A percentile compares a stretch with the other conserved stretches of the same genome.
phyloP scores from a whole-genome alignment of 2,113 vertebrate species.

The Strigops habroptila region DNA sequence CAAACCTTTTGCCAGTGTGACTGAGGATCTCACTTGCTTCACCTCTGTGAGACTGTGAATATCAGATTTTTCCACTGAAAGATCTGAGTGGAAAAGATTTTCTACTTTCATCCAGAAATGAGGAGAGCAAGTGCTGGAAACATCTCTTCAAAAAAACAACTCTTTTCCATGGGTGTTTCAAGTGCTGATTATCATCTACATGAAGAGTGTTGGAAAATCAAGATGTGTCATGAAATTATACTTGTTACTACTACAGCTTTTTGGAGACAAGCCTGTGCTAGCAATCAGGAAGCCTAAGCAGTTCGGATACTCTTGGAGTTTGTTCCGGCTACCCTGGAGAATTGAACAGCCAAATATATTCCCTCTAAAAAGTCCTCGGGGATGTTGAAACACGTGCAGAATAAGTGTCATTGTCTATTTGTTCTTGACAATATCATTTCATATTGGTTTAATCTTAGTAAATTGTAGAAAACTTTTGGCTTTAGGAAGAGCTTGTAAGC shows the following conservation, averaged over 20 bases:
- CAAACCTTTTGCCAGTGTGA: background rate
- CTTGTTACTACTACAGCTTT: background rate
- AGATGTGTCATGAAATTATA: background rate
- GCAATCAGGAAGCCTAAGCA: background rate
- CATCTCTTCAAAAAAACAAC: background rate
- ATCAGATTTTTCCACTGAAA: background rate
- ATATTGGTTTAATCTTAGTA: background rate
- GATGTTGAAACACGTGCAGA: background rate
- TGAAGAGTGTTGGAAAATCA: background rate
- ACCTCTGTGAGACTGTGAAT: background rate
- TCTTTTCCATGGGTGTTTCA: fast-evolving
- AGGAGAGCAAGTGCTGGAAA: background rate
- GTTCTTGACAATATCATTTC: background rate
- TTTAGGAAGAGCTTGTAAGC: background rate
- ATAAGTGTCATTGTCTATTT: background rate
- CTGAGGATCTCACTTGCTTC: background rate
- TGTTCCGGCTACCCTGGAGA: background rate
- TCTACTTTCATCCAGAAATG: background rate
- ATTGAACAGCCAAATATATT: background rate
- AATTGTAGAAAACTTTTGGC: background rate
- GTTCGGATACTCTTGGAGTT: background rate
- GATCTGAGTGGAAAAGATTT: background rate
- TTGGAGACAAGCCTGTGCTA: background rate
- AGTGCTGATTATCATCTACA: background rate
- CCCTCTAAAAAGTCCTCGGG: background rate